Evolutionary conservation across 2,797 vertebrate species (phyloP).

Genomic region (Pseudopleuronectes americanus): DNA sequence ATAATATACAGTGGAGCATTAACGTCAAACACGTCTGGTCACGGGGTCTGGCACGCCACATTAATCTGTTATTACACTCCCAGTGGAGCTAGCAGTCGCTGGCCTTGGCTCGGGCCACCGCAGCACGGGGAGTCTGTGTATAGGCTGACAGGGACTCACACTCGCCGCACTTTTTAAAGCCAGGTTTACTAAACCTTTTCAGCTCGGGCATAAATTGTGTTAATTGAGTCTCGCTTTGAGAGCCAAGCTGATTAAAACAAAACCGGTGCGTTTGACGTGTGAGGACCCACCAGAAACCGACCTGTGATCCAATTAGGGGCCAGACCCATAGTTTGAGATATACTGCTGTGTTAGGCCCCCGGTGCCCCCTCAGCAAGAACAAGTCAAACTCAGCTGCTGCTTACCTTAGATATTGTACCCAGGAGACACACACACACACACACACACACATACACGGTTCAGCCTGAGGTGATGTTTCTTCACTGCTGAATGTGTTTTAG

Average conservation of each 20-base stretch:
- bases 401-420: conserved; percentile 49
- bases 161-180: conserved; percentile 61
- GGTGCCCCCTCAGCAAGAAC: conserved; percentile 22
- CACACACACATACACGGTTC: conserved; percentile 31
- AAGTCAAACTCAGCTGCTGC: conserved; percentile 31
- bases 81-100: conserved; percentile 75
- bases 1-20: conserved; percentile 86
- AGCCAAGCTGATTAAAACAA: conserved; percentile 80
- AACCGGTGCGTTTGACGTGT: conserved; percentile 71
- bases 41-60: conserved; percentile 78
- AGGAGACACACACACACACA: conserved; percentile 39
- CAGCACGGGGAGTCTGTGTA: conserved; percentile 46
- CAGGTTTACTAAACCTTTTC: conserved; percentile 70
- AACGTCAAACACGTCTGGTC: conserved; percentile 85
- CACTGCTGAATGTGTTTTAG: conserved; percentile 34
- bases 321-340: conserved; percentile 59
- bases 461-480: conserved; percentile 39
- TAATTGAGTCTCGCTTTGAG: conserved; percentile 73
- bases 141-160: conserved; percentile 71
- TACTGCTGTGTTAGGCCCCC: conserved; percentile 49
- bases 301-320: conserved; percentile 73
- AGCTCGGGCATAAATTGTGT: conserved; percentile 74
- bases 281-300: conserved; percentile 77
- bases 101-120: conserved; percentile 75
- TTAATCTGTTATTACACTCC: conserved; percentile 83